Evolutionary conservation across 2,888 invertebrate genomes (phyloP).

Genomic region (Junonia oenone): DNA sequence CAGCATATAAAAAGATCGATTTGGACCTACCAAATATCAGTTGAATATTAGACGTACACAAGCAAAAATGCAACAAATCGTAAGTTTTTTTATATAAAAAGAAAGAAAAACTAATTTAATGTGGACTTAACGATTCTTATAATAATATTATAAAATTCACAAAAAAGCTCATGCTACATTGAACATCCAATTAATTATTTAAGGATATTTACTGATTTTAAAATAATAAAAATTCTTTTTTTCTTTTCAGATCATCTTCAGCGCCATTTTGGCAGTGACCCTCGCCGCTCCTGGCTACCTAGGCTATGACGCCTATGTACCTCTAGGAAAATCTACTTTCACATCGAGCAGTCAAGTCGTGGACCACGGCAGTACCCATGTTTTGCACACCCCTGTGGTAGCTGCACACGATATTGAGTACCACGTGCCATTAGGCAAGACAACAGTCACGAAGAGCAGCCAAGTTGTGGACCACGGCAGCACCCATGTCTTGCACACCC

Average conservation of each 20-base stretch:
- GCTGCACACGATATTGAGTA: constrained; percentile 37
- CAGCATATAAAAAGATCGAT: constrained; percentile 51
- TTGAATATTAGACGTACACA: constrained; percentile 38
- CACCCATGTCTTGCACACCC: constrained; percentile 35
- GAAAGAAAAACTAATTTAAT: not conserved
- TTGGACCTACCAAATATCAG: constrained; percentile 45
- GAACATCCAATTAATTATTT: too few relatives aligned
- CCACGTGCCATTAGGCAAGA: constrained; percentile 39
- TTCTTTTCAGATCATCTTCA: constrained; percentile 41
- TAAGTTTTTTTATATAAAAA: constrained; percentile 40
- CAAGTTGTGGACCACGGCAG: constrained; percentile 39
- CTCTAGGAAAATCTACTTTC: constrained; percentile 41
- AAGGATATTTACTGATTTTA: too few relatives aligned
- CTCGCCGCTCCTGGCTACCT: constrained; percentile 42
- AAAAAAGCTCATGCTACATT: too few relatives aligned
- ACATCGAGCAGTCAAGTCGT: constrained; percentile 41
- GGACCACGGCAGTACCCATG: constrained; percentile 38
- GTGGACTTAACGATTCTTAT: too few relatives aligned
- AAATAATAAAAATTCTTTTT: too few relatives aligned
- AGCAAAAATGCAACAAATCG: constrained; percentile 49
- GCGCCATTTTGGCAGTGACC: constrained; percentile 44
- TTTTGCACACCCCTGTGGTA: constrained; percentile 37
- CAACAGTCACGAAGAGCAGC: constrained; percentile 42
- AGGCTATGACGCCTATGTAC: constrained; percentile 42
- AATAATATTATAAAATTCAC: too few relatives aligned